phyloP scores from a whole-genome alignment of 1,140 invertebrate species.

The Ceratitis capitata region DNA sequence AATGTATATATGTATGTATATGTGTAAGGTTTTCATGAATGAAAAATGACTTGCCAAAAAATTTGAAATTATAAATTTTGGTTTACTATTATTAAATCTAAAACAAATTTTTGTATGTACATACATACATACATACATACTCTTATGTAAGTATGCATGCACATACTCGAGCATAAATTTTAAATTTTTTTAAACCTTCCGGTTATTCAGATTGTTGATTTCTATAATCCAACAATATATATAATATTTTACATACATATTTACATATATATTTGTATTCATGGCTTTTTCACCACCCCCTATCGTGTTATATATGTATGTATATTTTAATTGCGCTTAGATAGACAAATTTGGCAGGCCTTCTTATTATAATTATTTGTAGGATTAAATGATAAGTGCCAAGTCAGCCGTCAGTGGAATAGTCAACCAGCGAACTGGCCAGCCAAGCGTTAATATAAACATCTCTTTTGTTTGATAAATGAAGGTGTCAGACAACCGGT shows the following conservation, averaged over 20 bases:
- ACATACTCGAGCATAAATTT: too few species aligned
- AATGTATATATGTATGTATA: neutral
- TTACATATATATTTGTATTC: neutral
- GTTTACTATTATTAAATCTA: neutral
- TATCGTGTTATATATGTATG: neutral
- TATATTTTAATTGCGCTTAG: constrained; percentile 33
- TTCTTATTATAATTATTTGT: neutral
- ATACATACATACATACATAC: neutral
- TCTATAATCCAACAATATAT: neutral
- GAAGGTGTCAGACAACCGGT: neutral
- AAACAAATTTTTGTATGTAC: neutral
- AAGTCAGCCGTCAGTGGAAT: too few species aligned
- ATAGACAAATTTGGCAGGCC: constrained; percentile 17
- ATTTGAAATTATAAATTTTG: neutral
- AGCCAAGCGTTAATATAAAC: constrained; percentile 26
- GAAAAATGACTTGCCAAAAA: neutral
- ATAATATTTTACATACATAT: neutral
- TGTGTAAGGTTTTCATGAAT: neutral
- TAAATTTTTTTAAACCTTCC: neutral
- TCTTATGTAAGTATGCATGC: neutral
- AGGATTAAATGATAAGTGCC: constrained; percentile 28
- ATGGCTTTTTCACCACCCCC: neutral
- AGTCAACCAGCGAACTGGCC: too few species aligned
- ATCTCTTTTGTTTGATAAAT: constrained; percentile 20
- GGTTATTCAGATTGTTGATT: neutral